Conservation (phyloP, 2,888 invertebrate genomes). For the Caprella mutica region DNA sequence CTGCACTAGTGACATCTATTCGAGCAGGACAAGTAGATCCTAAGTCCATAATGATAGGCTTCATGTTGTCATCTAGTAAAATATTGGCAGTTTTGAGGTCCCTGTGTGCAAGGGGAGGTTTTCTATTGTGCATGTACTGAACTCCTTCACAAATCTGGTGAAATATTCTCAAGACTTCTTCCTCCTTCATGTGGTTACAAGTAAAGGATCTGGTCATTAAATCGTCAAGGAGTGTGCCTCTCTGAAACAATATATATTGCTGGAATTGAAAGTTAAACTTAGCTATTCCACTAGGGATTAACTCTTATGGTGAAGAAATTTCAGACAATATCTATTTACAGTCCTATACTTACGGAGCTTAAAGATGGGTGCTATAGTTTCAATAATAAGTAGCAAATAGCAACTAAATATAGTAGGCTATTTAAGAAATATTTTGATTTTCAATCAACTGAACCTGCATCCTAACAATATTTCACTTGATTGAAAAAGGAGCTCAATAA, state of each 20-base stretch:
- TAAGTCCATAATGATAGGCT: slow-evolving; percentile 70
- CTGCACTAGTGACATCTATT: slow-evolving; percentile 52
- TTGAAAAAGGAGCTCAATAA: too few species aligned
- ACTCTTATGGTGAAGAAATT: too few species aligned
- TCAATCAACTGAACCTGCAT: too few species aligned
- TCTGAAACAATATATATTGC: slow-evolving; percentile 41
- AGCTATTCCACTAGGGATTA: too few species aligned
- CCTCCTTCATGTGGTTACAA: slow-evolving; percentile 51
- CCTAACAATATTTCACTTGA: too few species aligned
- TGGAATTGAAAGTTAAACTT: too few species aligned
- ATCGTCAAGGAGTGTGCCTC: slow-evolving; percentile 61
- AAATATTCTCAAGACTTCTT: slow-evolving; percentile 58
- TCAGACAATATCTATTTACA: too few species aligned
- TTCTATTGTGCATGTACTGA: slow-evolving; percentile 58
- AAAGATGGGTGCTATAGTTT: too few species aligned
- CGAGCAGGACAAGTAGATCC: slow-evolving; percentile 38
- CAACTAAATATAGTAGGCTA: too few species aligned
- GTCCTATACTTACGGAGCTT: too few species aligned
- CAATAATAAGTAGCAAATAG: too few species aligned
- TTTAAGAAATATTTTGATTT: too few species aligned
- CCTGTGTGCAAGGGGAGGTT: slow-evolving; percentile 65
- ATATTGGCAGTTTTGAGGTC: slow-evolving; percentile 79
- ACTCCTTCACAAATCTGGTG: slow-evolving; percentile 61
- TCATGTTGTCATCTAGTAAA: slow-evolving; percentile 56
- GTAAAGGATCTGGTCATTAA: slow-evolving; percentile 50